Percentiles rank a stretch among this genome's conserved stretches.
phyloP scores from a whole-genome alignment of 2,797 vertebrate species.

The Semaprochilodus insignis region DNA sequence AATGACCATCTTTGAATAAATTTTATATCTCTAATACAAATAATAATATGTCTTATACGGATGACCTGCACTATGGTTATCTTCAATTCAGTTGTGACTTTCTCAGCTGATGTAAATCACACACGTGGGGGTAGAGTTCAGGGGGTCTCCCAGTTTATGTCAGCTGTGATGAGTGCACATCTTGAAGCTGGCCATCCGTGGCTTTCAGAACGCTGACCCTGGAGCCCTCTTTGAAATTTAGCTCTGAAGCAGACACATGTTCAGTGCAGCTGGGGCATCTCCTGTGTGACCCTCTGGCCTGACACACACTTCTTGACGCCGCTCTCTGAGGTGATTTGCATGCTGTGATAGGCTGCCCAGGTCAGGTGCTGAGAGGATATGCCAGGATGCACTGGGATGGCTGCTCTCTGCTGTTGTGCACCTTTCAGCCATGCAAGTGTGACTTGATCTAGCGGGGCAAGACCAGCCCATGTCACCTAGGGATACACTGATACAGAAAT shows the following conservation, averaged over 20 bases:
- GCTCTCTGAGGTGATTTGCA: slow-evolving; percentile 47
- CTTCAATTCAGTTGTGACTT: not conserved
- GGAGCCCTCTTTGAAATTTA: slow-evolving; percentile 36
- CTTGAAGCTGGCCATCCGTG: slow-evolving; percentile 1
- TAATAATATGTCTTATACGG: not conserved
- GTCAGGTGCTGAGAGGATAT: slow-evolving; percentile 10
- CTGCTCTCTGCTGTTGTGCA: not conserved
- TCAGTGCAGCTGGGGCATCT: slow-evolving; percentile 1
- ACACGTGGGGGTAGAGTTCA: not conserved
- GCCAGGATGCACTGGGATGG: not conserved
- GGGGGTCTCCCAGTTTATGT: slow-evolving; percentile 33
- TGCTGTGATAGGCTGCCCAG: slow-evolving; percentile 24
- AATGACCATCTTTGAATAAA: not conserved
- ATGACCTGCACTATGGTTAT: not conserved
- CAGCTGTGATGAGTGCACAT: slow-evolving; percentile 17
- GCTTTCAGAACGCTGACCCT: slow-evolving; percentile 16
- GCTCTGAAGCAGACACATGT: slow-evolving; percentile 35
- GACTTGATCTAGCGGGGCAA: not conserved
- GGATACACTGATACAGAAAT: not conserved
- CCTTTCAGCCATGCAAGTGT: not conserved
- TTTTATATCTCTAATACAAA: not conserved
- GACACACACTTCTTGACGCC: slow-evolving; percentile 20
- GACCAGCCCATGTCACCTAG: not conserved
- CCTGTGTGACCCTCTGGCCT: slow-evolving; percentile 28
- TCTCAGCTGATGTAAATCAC: not conserved